These are phyloP conservation scores for Galemys pyrenaicus DNA, from an alignment of 2,113 vertebrate species.

Conservation along the genomic window DNA sequence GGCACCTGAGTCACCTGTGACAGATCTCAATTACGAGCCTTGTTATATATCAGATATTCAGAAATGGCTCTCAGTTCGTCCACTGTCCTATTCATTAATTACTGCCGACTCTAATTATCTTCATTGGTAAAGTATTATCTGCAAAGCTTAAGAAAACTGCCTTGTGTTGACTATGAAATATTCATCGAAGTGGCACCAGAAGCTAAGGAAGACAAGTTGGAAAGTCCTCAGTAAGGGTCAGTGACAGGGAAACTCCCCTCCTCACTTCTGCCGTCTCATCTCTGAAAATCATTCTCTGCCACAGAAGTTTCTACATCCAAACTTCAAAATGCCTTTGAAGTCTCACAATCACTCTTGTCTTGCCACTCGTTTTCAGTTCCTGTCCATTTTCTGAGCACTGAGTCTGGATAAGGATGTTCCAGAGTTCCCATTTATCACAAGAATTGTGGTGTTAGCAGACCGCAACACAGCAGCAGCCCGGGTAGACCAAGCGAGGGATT, in stretches of 20 bases:
- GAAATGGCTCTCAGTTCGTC: neutral
- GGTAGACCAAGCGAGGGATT: rapidly evolving
- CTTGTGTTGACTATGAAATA: neutral
- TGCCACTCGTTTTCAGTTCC: neutral
- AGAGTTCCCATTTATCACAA: neutral
- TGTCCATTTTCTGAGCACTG: neutral
- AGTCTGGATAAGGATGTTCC: neutral
- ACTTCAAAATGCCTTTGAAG: neutral
- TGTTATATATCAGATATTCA: neutral
- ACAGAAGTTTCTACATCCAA: neutral
- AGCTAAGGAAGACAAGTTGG: neutral
- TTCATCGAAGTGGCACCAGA: neutral
- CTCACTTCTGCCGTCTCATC: neutral
- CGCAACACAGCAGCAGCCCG: neutral
- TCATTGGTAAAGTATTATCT: neutral
- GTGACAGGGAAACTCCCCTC: neutral
- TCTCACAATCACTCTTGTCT: too few species aligned
- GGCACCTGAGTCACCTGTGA: neutral
- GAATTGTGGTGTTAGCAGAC: neutral
- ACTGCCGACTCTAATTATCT: neutral
- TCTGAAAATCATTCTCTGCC: slow-evolving; percentile 8
- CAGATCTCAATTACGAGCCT: neutral
- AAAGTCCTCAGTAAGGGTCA: neutral
- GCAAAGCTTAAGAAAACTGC: neutral
- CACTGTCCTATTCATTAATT: neutral